Conservation (phyloP, 1,140 invertebrate genomes). For the Drosophila nigrodunni region DNA sequence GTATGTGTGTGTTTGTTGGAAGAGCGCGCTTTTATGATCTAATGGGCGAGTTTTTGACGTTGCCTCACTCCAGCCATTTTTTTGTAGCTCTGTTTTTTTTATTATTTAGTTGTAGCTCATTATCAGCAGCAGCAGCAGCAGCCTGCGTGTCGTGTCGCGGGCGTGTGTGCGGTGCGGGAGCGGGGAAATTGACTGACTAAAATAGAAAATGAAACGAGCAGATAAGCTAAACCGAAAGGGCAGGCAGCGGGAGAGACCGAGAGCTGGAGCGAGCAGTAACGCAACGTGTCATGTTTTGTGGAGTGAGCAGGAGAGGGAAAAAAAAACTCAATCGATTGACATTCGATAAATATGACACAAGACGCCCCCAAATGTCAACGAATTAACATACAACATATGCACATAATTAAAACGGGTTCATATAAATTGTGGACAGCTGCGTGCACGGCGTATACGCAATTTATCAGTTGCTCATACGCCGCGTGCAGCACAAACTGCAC, state of each 20-base stretch:
- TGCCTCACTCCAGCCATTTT: conserved; percentile 57
- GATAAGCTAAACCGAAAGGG: conserved; percentile 22
- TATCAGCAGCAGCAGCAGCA: conserved; percentile 55
- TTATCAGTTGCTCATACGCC: conserved; percentile 34
- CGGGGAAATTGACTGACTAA: conserved; percentile 25
- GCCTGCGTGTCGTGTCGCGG: background rate
- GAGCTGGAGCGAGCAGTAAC: conserved; percentile 4
- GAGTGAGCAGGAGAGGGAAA: conserved; percentile 1
- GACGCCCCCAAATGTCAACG: conserved; percentile 3
- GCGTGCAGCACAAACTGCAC: conserved; percentile 7
- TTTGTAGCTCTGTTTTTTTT: conserved; percentile 7
- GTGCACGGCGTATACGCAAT: conserved; percentile 46
- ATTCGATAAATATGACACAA: conserved; percentile 1
- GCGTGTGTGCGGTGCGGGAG: background rate
- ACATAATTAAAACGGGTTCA: background rate
- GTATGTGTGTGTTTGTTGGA: conserved; percentile 6
- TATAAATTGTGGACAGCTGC: conserved; percentile 29
- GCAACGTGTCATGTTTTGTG: conserved; percentile 63
- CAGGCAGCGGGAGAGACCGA: conserved; percentile 4
- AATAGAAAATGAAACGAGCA: conserved; percentile 32
- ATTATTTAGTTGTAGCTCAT: conserved; percentile 42
- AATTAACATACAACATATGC: conserved; percentile 2
- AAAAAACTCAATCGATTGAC: conserved; percentile 1
- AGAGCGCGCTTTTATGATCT: conserved; percentile 65
- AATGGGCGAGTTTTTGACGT: conserved; percentile 62